These are phyloP conservation scores for Diabrotica undecimpunctata DNA, from an alignment of 1,140 invertebrate genomes.

Conservation along the genomic window DNA sequence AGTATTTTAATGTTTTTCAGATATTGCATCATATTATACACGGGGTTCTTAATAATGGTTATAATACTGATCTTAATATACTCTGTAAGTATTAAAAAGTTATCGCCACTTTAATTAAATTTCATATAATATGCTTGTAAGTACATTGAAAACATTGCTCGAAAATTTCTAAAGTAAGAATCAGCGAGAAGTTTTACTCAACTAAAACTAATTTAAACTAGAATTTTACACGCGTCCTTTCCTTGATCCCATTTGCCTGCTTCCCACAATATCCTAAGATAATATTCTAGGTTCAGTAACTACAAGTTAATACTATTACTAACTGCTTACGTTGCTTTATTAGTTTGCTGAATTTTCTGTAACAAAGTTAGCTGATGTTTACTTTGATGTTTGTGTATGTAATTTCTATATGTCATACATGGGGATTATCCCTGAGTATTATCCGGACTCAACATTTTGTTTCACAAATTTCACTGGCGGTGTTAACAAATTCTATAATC, in stretches of 20 bases:
- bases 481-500: neutral
- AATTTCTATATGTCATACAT: constrained; percentile 8
- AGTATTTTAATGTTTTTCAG: no score
- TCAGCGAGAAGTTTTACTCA: no score
- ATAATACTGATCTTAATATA: no score
- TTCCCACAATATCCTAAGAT: neutral
- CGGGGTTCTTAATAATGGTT: no score
- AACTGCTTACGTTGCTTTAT: constrained; percentile 13
- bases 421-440: constrained; percentile 12
- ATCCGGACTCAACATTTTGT: neutral
- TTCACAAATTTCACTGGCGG: neutral
- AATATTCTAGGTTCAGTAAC: constrained; percentile 5
- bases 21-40: no score
- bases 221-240: constrained; percentile 4
- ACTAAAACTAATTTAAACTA: neutral
- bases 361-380: constrained; percentile 13
- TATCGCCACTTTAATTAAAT: no score
- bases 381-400: constrained; percentile 19
- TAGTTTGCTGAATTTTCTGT: constrained; percentile 16
- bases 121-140: no score
- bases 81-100: no score
- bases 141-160: no score
- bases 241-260: neutral
- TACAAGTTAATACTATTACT: constrained; percentile 16
- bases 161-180: no score